Evolutionary conservation across 2,888 invertebrate species (phyloP).

Genomic region (Drosophila pseudotakahashii): DNA sequence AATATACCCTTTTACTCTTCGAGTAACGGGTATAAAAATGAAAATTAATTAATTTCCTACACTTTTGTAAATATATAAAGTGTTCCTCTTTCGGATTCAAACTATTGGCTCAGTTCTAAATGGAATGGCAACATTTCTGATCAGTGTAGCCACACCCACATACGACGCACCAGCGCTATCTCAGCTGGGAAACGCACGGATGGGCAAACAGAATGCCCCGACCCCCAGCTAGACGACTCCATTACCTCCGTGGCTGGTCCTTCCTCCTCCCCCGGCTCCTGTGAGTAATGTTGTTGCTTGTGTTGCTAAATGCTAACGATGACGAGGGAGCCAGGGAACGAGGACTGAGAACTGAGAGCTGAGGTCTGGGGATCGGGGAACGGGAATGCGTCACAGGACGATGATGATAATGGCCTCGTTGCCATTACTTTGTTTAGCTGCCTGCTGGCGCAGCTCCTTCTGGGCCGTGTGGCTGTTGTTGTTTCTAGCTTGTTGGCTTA

Average conservation of each 20-base stretch:
- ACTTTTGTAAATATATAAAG: too few relatives aligned
- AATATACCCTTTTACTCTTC: too few relatives aligned
- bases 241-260: slow-evolving; percentile 2
- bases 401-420: slow-evolving; percentile 70
- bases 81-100: not conserved
- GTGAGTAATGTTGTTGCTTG: slow-evolving; percentile 70
- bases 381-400: slow-evolving; percentile 41
- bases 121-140: not conserved
- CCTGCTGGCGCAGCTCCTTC: slow-evolving; percentile 45
- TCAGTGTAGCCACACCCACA: slow-evolving; percentile 23
- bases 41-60: too few relatives aligned
- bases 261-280: slow-evolving; percentile 10
- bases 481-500: slow-evolving; percentile 66
- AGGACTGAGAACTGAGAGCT: too few relatives aligned
- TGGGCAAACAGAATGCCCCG: slow-evolving; percentile 42
- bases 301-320: slow-evolving; percentile 56
- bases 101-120: not conserved
- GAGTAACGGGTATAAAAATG: too few relatives aligned
- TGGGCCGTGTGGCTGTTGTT: slow-evolving; percentile 36
- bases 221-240: slow-evolving; percentile 20
- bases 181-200: slow-evolving; percentile 59
- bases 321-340: slow-evolving; percentile 14
- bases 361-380: not conserved
- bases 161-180: slow-evolving; percentile 48
- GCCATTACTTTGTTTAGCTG: slow-evolving; percentile 52